phyloP scores from a whole-genome alignment of 2,888 invertebrate species.

The Xestia xanthographa region DNA sequence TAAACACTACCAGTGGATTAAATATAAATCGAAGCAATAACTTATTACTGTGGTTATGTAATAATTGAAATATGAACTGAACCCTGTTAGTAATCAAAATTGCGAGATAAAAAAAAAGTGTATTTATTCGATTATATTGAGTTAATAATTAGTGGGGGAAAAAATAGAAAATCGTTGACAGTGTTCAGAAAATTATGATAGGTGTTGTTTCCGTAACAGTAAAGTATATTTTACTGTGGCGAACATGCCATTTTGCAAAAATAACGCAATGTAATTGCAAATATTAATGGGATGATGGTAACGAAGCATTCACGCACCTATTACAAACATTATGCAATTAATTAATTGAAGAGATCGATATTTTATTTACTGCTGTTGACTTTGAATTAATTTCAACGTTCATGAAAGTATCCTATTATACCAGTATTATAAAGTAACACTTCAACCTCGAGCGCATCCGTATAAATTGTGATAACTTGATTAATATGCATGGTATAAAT shows the following conservation, averaged over 20 bases:
- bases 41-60: background rate
- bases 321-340: background rate
- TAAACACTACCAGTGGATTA: background rate
- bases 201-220: no score
- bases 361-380: background rate
- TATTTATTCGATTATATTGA: background rate
- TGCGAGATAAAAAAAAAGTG: no score
- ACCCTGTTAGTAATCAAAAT: no score
- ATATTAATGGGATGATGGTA: background rate
- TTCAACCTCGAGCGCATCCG: no score
- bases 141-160: background rate
- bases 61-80: background rate
- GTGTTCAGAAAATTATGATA: background rate
- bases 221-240: background rate
- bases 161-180: background rate
- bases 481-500: no score
- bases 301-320: background rate
- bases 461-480: no score
- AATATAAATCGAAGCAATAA: background rate
- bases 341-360: background rate
- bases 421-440: background rate
- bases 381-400: background rate
- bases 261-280: background rate
- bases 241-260: background rate
- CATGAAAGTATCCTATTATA: background rate